Conservation (phyloP, 1,140 invertebrate species). For the Trichoplusia ni region DNA sequence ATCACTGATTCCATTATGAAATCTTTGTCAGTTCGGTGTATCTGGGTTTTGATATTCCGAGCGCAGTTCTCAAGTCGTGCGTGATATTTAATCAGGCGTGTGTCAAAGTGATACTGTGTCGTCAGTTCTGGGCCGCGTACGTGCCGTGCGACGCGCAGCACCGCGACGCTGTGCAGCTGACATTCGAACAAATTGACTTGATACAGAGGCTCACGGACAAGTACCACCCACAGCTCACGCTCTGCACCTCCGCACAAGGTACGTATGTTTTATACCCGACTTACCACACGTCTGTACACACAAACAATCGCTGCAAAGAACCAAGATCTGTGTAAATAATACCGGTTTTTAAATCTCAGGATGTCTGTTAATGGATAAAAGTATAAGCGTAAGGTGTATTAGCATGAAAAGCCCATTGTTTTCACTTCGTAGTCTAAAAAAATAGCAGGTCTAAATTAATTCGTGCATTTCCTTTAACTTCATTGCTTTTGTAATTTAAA, state of each 20-base stretch:
- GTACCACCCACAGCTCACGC: conserved; percentile 89
- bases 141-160: conserved; percentile 92
- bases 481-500: conserved; percentile 44
- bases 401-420: conserved; percentile 49
- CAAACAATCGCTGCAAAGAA: too few relatives aligned
- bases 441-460: conserved; percentile 40
- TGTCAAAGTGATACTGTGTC: conserved; percentile 38
- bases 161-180: conserved; percentile 91
- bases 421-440: conserved; percentile 37
- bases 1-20: conserved; percentile 43
- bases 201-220: conserved; percentile 91
- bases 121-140: conserved; percentile 94
- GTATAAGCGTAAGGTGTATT: conserved; percentile 39
- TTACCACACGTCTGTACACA: too few relatives aligned
- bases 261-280: too few relatives aligned
- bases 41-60: conserved; percentile 52
- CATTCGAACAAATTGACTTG: conserved; percentile 93
- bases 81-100: conserved; percentile 61
- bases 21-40: conserved; percentile 6
- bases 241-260: conserved; percentile 90
- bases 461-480: conserved; percentile 37
- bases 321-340: too few relatives aligned
- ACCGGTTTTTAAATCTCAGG: conserved; percentile 2
- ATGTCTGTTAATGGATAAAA: conserved; percentile 37
- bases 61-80: conserved; percentile 54